Evolutionary conservation across 2,797 vertebrate genomes (phyloP).

Genomic region (Rhinogobio ventralis): DNA sequence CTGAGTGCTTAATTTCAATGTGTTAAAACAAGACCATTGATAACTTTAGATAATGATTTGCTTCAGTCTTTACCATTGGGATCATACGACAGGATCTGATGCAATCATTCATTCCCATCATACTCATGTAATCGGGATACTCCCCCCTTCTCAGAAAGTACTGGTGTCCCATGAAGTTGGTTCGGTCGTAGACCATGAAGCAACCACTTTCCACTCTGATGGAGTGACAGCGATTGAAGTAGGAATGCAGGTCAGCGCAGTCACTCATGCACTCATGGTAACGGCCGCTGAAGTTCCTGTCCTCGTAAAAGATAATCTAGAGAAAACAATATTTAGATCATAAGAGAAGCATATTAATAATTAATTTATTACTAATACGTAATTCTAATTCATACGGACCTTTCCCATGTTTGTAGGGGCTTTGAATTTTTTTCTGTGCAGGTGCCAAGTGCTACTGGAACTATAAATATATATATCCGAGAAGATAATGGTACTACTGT

Average conservation of each 20-base stretch:
- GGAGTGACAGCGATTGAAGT: conserved; percentile 64
- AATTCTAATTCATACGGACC: conserved; percentile 62
- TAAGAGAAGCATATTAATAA: background rate
- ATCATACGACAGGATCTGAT: conserved; percentile 63
- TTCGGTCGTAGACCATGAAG: conserved; percentile 64
- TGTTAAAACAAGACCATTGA: background rate
- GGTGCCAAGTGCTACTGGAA: conserved; percentile 31
- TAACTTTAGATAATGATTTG: background rate
- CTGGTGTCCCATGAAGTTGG: conserved; percentile 62
- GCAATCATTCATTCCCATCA: conserved; percentile 65
- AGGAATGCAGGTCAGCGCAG: conserved; percentile 55
- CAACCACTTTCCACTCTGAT: conserved; percentile 60
- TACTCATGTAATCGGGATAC: conserved; percentile 62
- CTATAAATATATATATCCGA: conserved; percentile 67
- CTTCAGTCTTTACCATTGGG: conserved; percentile 54
- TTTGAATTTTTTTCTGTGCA: conserved; percentile 47
- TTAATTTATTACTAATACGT: background rate
- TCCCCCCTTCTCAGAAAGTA: conserved; percentile 62
- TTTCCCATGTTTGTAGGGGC: conserved; percentile 70
- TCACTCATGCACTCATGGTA: conserved; percentile 55
- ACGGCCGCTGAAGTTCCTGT: conserved; percentile 51
- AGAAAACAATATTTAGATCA: background rate
- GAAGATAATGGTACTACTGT: conserved; percentile 40
- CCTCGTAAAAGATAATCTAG: conserved; percentile 49
- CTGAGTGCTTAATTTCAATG: background rate